These are phyloP conservation scores for Plutella xylostella DNA, from an alignment of 2,888 invertebrate genomes.

Conservation along the genomic window DNA sequence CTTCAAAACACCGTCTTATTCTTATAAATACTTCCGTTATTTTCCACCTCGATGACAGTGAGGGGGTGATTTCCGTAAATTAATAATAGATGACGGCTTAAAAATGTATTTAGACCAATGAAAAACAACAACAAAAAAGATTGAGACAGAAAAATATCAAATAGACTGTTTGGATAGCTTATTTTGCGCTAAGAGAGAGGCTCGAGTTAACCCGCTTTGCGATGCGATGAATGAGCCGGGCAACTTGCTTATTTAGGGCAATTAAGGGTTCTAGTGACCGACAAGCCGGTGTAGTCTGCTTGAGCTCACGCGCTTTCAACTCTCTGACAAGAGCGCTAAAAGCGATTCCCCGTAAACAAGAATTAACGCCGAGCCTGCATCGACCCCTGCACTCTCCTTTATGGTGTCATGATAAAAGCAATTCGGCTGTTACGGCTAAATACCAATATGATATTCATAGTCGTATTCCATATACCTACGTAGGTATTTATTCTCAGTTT, in stretches of 20 bases:
- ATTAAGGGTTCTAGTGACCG: too few relatives aligned
- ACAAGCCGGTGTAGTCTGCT: conserved; percentile 33
- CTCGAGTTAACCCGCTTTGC: too few relatives aligned
- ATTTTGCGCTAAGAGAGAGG: too few relatives aligned
- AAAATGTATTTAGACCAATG: too few relatives aligned
- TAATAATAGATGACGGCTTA: conserved; percentile 59
- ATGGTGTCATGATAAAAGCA: conserved; percentile 56
- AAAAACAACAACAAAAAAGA: too few relatives aligned
- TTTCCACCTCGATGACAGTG: conserved; percentile 63
- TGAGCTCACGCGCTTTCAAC: conserved; percentile 24
- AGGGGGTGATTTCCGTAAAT: conserved; percentile 58
- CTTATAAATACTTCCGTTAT: conserved; percentile 67
- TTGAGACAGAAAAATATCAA: too few relatives aligned
- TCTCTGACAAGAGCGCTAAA: conserved; percentile 46
- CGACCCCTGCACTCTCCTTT: conserved; percentile 60
- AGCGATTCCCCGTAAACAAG: conserved; percentile 65
- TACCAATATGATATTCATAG: too few relatives aligned
- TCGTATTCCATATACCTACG: too few relatives aligned
- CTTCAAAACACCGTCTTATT: conserved; percentile 66
- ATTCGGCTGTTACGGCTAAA: conserved; percentile 8
- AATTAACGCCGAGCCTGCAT: conserved; percentile 61
- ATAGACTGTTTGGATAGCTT: too few relatives aligned
- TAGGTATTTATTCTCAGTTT: too few relatives aligned
- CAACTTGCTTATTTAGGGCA: not conserved
- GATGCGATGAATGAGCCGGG: not conserved